Evolutionary conservation across 2,888 invertebrate species (phyloP).

Genomic region (Coremacera marginata): DNA sequence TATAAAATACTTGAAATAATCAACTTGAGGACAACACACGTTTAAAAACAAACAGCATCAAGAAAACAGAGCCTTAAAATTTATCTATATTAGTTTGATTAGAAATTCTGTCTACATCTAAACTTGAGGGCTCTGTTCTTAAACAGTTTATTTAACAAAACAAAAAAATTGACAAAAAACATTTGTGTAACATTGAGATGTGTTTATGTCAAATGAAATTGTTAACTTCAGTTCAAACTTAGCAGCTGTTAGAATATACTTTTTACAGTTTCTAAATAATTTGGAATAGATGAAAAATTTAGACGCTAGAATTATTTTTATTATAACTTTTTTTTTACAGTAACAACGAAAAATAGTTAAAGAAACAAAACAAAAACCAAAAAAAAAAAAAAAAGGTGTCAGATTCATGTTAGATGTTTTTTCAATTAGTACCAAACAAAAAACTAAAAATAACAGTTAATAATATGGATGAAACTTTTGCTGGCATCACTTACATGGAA

Average conservation of each 20-base stretch:
- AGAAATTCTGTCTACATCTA: background rate
- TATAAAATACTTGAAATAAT: too few species aligned
- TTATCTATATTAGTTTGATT: too few species aligned
- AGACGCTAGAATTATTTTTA: background rate
- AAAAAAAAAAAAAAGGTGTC: slow-evolving; percentile 8
- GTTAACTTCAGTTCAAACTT: too few species aligned
- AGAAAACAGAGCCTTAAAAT: too few species aligned
- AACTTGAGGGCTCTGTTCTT: background rate
- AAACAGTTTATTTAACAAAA: too few species aligned
- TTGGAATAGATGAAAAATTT: background rate
- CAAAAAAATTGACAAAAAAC: too few species aligned
- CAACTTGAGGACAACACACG: too few species aligned
- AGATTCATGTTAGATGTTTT: background rate
- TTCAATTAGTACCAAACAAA: slow-evolving; percentile 30
- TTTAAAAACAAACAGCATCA: too few species aligned
- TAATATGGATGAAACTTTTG: background rate
- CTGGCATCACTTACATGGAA: slow-evolving; percentile 68
- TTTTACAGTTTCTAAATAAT: slow-evolving; percentile 3
- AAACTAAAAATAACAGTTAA: slow-evolving; percentile 35
- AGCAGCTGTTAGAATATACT: background rate
- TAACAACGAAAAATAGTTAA: slow-evolving; percentile 11
- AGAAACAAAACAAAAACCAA: background rate
- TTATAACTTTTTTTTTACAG: slow-evolving; percentile 8
- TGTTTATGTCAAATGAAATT: too few species aligned
- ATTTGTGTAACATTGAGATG: too few species aligned